Evolutionary conservation across 2,888 invertebrate species (phyloP).

Genomic region (Andrena camellia): DNA sequence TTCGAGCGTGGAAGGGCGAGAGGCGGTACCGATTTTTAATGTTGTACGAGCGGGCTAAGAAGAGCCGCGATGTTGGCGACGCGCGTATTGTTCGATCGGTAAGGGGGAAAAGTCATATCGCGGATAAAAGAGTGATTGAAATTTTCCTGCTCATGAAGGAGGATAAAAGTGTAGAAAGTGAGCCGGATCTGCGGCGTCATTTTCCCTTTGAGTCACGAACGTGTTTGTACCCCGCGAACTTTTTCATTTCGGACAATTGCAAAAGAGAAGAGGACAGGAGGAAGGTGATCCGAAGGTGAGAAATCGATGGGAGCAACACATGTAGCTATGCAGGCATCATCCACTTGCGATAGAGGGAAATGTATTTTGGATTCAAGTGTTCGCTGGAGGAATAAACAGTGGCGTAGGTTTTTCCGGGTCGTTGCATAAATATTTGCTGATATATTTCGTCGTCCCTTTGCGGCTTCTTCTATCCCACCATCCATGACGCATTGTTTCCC

Average conservation of each 20-base stretch:
- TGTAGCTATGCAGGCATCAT: too few relatives aligned
- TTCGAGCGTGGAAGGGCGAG: too few relatives aligned
- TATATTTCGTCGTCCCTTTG: not conserved
- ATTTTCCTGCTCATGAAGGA: not conserved
- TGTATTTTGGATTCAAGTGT: too few relatives aligned
- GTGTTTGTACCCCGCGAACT: not conserved
- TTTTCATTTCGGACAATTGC: not conserved
- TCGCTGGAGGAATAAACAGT: too few relatives aligned
- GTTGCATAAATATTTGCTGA: not conserved
- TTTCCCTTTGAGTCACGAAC: conserved; percentile 2
- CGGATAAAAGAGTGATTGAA: not conserved
- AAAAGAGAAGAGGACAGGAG: not conserved
- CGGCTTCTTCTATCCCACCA: not conserved
- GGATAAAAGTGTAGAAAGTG: not conserved
- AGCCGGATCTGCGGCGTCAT: not conserved
- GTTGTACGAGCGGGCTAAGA: too few relatives aligned
- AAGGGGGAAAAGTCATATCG: not conserved
- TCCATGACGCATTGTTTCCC: conserved; percentile 5
- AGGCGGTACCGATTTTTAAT: too few relatives aligned
- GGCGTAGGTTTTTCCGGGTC: too few relatives aligned
- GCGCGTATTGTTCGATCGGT: not conserved
- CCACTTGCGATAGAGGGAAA: too few relatives aligned
- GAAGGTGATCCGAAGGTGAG: not conserved
- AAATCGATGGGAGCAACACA: not conserved
- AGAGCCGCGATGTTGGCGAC: too few relatives aligned